Percentiles rank a stretch among this genome's conserved stretches.
These are phyloP conservation scores for Odontamblyopus lacepedii DNA, from an alignment of 2,797 vertebrate genomes.

Conservation along the genomic window DNA sequence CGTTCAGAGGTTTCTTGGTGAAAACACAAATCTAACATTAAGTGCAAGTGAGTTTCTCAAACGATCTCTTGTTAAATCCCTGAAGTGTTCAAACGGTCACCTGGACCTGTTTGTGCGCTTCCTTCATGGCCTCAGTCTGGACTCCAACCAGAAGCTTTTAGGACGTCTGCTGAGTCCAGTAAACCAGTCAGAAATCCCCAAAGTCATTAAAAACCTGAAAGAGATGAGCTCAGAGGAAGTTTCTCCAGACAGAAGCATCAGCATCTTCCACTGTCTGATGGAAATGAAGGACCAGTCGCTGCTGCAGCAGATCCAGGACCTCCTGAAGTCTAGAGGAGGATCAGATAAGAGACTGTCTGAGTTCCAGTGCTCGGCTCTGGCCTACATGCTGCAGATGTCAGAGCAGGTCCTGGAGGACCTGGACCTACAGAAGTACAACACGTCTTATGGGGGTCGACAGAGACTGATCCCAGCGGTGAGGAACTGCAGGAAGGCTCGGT, in stretches of 20 bases:
- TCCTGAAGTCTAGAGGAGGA: neutral
- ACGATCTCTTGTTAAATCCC: neutral
- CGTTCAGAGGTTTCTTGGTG: too few relatives aligned
- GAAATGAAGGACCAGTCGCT: too few relatives aligned
- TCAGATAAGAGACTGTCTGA: neutral
- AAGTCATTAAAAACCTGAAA: too few relatives aligned
- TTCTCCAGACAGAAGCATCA: too few relatives aligned
- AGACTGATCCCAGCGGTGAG: too few relatives aligned
- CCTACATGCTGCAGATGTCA: neutral
- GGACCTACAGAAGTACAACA: neutral
- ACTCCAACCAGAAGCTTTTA: neutral
- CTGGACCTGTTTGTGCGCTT: neutral
- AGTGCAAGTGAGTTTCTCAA: neutral
- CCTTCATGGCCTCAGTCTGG: neutral
- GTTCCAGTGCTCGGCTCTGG: neutral
- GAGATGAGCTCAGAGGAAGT: too few relatives aligned
- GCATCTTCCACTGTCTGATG: too few relatives aligned
- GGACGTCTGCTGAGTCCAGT: neutral
- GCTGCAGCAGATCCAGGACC: neutral
- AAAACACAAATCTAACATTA: too few relatives aligned
- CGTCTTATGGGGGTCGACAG: neutral
- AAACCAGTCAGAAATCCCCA: neutral
- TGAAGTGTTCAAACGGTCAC: neutral
- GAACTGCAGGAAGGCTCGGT: too few relatives aligned
- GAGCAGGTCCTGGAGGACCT: too few relatives aligned